Evolutionary conservation across 2,113 vertebrate genomes (phyloP).

Genomic region (Vulpes lagopus): DNA sequence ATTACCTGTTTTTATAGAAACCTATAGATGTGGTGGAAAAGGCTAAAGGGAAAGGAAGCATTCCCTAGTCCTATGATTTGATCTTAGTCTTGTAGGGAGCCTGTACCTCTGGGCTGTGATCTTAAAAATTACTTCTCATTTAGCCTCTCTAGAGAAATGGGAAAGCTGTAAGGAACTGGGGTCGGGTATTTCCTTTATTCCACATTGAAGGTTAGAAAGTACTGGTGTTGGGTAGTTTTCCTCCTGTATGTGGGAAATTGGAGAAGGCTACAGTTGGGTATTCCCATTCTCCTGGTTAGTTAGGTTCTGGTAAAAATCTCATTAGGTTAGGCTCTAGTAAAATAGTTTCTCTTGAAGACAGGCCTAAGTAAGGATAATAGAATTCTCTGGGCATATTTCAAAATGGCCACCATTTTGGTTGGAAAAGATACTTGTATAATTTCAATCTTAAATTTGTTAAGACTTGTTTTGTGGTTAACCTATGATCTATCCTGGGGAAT

Average conservation of each 20-base stretch:
- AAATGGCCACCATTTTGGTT: neutral
- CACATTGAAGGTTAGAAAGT: neutral
- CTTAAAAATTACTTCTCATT: neutral
- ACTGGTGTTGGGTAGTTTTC: neutral
- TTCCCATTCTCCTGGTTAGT: neutral
- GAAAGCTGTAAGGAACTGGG: neutral
- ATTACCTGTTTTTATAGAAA: neutral
- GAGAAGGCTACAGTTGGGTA: neutral
- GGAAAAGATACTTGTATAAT: neutral
- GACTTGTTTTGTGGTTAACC: neutral
- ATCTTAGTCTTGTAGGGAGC: neutral
- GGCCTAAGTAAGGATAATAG: neutral
- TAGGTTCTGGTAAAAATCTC: neutral
- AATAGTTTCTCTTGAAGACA: neutral
- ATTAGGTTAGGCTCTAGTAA: neutral
- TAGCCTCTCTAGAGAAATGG: neutral
- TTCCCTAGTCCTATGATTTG: neutral
- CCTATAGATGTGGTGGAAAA: neutral
- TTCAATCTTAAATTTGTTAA: neutral
- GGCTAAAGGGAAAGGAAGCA: neutral
- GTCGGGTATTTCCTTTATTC: neutral
- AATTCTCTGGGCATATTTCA: slow-evolving; percentile 13
- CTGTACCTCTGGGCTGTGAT: neutral
- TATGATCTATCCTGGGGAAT: neutral
- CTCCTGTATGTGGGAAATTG: neutral